These are phyloP conservation scores for Callimorpha dominula DNA, from an alignment of 2,888 invertebrate species.

Conservation along the genomic window DNA sequence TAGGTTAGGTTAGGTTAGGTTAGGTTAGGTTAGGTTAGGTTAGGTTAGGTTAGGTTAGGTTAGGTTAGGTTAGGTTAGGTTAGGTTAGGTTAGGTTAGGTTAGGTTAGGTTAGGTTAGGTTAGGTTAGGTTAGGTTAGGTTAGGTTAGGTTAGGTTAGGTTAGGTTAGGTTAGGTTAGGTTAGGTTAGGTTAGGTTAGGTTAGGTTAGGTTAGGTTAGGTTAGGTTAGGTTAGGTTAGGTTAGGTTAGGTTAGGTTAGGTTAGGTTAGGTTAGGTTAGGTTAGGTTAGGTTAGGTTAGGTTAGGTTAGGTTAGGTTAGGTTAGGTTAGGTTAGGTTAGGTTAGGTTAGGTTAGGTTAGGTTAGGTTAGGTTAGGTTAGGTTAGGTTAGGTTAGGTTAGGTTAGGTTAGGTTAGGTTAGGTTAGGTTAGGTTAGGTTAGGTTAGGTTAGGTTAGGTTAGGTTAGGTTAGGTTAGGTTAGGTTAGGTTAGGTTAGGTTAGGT, in stretches of 20 bases:
- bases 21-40: constrained; percentile 31
- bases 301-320: constrained; percentile 31
- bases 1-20: constrained; percentile 14
- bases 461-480: constrained; percentile 34
- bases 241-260: constrained; percentile 28
- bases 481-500: constrained; percentile 39
- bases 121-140: constrained; percentile 48
- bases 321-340: constrained; percentile 26
- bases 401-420: constrained; percentile 41
- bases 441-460: constrained; percentile 44
- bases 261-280: constrained; percentile 59
- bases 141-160: constrained; percentile 38
- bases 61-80: constrained; percentile 35
- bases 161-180: constrained; percentile 45
- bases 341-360: constrained; percentile 27
- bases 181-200: constrained; percentile 46
- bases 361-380: constrained; percentile 35
- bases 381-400: constrained; percentile 35
- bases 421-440: constrained; percentile 41
- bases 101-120: constrained; percentile 38
- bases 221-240: constrained; percentile 19
- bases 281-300: constrained; percentile 52
- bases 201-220: constrained; percentile 36
- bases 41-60: constrained; percentile 33
- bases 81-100: constrained; percentile 38